Conservation (phyloP, 2,113 vertebrate species). For the Cyanistes caeruleus region DNA sequence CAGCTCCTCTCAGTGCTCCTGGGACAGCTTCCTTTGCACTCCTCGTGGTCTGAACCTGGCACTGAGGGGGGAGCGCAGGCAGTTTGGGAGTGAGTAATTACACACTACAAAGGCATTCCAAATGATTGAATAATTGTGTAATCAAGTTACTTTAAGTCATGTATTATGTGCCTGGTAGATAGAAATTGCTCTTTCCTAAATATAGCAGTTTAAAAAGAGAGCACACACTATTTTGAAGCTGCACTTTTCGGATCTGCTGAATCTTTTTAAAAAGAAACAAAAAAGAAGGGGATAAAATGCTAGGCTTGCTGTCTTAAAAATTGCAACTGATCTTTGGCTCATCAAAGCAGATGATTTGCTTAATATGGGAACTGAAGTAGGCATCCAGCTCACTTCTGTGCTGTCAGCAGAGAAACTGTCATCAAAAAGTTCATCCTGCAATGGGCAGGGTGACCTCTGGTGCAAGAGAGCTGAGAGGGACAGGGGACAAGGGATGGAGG, state of each 20-base stretch:
- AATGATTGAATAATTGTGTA: slow-evolving; percentile 67
- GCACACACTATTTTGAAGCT: neutral
- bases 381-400: neutral
- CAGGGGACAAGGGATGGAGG: neutral
- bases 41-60: neutral
- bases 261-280: neutral
- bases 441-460: neutral
- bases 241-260: neutral
- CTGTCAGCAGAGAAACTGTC: neutral
- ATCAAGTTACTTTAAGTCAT: slow-evolving; percentile 68
- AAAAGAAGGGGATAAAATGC: neutral
- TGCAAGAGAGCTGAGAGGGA: neutral
- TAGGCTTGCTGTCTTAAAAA: slow-evolving; percentile 39
- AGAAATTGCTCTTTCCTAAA: slow-evolving; percentile 60
- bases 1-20: neutral
- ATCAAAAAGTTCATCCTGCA: neutral
- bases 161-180: slow-evolving; percentile 58
- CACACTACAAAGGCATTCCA: slow-evolving; percentile 60
- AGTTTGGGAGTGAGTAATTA: slow-evolving; percentile 53
- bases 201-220: slow-evolving; percentile 23
- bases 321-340: slow-evolving; percentile 25
- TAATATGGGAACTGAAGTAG: neutral
- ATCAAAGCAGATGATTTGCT: slow-evolving; percentile 18
- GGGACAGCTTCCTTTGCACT: neutral
- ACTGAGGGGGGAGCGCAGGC: neutral